These are phyloP conservation scores for Brenthis hecate DNA, from an alignment of 2,888 invertebrate species.

Conservation along the genomic window DNA sequence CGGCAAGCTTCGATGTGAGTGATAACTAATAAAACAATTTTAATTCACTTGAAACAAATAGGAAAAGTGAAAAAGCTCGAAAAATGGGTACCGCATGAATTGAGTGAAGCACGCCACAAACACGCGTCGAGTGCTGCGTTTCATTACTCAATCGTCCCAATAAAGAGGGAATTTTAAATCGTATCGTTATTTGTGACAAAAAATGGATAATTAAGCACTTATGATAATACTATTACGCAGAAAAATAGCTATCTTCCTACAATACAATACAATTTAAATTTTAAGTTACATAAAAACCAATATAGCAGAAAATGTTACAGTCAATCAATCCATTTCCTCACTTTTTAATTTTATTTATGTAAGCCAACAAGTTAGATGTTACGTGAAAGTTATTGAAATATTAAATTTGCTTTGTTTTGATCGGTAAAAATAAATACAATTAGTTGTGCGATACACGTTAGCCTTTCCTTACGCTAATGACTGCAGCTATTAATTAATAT, in stretches of 20 bases:
- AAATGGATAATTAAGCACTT: too few species aligned
- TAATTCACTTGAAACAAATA: too few species aligned
- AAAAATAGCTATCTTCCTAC: neutral
- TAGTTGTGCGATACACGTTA: constrained; percentile 9
- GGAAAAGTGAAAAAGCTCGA: too few species aligned
- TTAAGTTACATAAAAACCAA: constrained; percentile 6
- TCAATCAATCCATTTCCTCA: constrained; percentile 13
- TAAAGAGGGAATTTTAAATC: too few species aligned
- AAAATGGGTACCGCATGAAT: too few species aligned
- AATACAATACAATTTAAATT: constrained; percentile 1
- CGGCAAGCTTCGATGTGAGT: too few species aligned
- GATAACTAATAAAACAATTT: too few species aligned
- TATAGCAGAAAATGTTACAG: constrained; percentile 16
- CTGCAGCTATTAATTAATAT: constrained; percentile 12
- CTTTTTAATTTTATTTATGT: constrained; percentile 15
- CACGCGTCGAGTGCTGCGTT: too few species aligned
- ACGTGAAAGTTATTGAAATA: constrained; percentile 18
- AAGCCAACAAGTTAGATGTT: neutral
- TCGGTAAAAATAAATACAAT: constrained; percentile 9
- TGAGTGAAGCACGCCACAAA: too few species aligned
- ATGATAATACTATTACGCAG: too few species aligned
- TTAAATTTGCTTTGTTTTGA: neutral
- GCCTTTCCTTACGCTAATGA: constrained; percentile 10
- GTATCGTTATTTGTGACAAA: too few species aligned
- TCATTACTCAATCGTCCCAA: too few species aligned